A percentile compares a stretch with the other conserved stretches of the same genome.
Evolutionary conservation across 2,888 invertebrate species (phyloP).

Genomic region (Drosophila neoperkinsi): DNA sequence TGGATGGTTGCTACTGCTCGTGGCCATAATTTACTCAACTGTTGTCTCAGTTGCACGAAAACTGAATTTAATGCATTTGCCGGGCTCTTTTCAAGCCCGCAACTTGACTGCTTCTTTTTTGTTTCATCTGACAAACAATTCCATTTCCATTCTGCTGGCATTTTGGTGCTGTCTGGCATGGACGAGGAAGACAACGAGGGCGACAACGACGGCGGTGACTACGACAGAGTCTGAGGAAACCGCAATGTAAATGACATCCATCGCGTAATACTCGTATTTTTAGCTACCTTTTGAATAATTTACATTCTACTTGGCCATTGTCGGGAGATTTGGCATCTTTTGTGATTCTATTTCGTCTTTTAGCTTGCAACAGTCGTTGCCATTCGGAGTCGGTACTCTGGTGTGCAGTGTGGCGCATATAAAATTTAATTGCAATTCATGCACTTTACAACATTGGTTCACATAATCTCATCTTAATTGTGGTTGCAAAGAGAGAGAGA

Average conservation of each 20-base stretch:
- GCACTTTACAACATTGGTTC: conserved; percentile 45
- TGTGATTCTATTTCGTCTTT: conserved; percentile 37
- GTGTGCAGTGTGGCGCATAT: conserved; percentile 42
- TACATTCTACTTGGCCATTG: conserved; percentile 70
- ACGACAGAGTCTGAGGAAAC: conserved; percentile 32
- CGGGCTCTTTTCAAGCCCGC: conserved; percentile 64
- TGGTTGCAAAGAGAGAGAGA: conserved; percentile 5
- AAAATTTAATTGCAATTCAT: conserved; percentile 55
- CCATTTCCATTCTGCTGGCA: conserved; percentile 50
- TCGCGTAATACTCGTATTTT: conserved; percentile 65
- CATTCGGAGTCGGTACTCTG: background rate
- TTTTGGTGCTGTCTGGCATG: conserved; percentile 35
- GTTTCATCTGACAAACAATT: conserved; percentile 40
- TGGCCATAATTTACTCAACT: conserved; percentile 77
- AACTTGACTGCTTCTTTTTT: conserved; percentile 21
- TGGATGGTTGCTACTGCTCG: conserved; percentile 34
- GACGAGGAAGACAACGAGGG: conserved; percentile 3
- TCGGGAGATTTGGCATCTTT: conserved; percentile 67
- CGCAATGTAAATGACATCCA: conserved; percentile 72
- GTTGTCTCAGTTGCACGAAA: conserved; percentile 76
- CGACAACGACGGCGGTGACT: background rate
- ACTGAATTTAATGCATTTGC: conserved; percentile 77
- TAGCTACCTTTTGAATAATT: conserved; percentile 76
- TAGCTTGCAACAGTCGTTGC: conserved; percentile 20
- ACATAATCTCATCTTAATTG: conserved; percentile 35